A percentile compares a stretch with the other conserved stretches of the same genome.
These are phyloP conservation scores for Encarsia formosa DNA, from an alignment of 2,888 invertebrate species.

Conservation along the genomic window DNA sequence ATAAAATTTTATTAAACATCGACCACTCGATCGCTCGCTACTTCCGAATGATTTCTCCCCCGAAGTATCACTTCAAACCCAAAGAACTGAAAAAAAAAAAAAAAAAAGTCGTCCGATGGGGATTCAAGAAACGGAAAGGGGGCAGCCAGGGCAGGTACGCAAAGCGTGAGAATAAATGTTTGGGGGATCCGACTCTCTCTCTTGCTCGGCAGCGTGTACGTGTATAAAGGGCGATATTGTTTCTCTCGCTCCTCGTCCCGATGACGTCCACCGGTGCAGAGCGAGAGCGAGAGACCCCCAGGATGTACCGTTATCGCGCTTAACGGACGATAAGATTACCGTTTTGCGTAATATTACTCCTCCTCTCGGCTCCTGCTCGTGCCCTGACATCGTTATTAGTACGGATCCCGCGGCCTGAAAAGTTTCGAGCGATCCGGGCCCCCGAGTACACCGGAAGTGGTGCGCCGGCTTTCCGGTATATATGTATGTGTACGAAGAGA, in stretches of 20 bases:
- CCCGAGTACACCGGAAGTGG: not conserved
- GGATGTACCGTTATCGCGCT: slow-evolving; percentile 28
- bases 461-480: not conserved
- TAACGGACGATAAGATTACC: slow-evolving; percentile 31
- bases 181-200: not conserved
- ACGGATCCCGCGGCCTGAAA: slow-evolving; percentile 1
- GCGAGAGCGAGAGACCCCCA: not conserved
- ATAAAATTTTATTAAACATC: no score
- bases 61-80: no score
- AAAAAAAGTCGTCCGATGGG: no score
- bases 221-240: slow-evolving; percentile 27
- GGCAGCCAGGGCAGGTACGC: no score
- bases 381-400: slow-evolving; percentile 26
- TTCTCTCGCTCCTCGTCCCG: slow-evolving; percentile 6
- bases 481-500: not conserved
- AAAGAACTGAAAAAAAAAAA: no score
- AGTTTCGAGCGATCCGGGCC: no score
- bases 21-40: no score
- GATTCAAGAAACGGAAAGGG: no score
- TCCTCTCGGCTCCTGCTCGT: not conserved
- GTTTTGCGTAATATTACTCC: slow-evolving; percentile 28
- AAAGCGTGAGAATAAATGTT: no score
- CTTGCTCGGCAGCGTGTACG: not conserved
- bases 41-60: no score
- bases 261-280: slow-evolving; percentile 7